Conservation (phyloP, 2,888 invertebrate species). For the Drosophila stalkeri region DNA sequence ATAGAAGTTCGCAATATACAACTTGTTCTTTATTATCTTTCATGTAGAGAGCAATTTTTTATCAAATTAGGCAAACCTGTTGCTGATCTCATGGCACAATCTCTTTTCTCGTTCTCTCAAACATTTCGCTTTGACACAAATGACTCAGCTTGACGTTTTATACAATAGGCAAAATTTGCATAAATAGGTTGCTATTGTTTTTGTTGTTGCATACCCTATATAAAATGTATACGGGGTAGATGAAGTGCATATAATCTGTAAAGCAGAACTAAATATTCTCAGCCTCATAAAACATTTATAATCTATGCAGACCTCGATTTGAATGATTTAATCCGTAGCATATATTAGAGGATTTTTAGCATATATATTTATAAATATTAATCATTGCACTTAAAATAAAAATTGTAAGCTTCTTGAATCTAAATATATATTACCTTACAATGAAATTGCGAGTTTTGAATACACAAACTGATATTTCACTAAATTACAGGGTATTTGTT, state of each 20-base stretch:
- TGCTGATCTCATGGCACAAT: slow-evolving; percentile 60
- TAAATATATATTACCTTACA: no score
- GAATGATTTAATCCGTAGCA: not conserved
- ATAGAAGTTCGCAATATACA: not conserved
- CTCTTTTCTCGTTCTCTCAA: slow-evolving; percentile 46
- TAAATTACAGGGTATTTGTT: not conserved
- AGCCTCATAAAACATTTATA: not conserved
- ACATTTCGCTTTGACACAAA: slow-evolving; percentile 46
- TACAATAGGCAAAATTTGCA: slow-evolving; percentile 52
- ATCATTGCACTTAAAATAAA: no score
- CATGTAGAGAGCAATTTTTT: not conserved
- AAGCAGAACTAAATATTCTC: no score
- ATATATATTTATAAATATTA: no score
- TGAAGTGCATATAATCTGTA: not conserved
- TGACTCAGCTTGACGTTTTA: slow-evolving; percentile 44
- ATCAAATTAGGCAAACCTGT: slow-evolving; percentile 44
- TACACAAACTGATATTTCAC: not conserved
- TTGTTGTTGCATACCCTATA: not conserved
- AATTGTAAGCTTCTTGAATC: no score
- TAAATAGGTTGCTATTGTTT: slow-evolving; percentile 35
- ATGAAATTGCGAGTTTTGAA: no score
- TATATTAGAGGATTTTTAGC: no score
- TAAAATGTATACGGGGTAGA: no score
- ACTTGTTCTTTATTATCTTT: slow-evolving; percentile 11
- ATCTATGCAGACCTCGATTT: not conserved